Conservation (phyloP, 1,140 invertebrate genomes). For the Drosophila tropicalis region DNA sequence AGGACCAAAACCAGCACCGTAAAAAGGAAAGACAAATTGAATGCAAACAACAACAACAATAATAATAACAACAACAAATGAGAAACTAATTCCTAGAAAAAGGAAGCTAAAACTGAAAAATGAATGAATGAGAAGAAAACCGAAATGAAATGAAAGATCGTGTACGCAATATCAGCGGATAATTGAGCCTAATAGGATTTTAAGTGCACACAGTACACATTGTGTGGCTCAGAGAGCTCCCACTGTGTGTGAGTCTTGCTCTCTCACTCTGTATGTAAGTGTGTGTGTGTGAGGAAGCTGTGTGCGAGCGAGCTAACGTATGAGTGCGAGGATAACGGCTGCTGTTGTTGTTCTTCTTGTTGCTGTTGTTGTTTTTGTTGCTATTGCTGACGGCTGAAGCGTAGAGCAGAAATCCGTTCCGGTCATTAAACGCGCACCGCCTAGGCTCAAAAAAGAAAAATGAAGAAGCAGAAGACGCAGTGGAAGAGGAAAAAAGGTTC, state of each 20-base stretch:
- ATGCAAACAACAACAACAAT: constrained; percentile 54
- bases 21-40: constrained; percentile 72
- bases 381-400: constrained; percentile 42
- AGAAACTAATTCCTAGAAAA: constrained; percentile 65
- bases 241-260: constrained; percentile 36
- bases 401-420: constrained; percentile 70
- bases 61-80: constrained; percentile 44
- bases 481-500: constrained; percentile 26
- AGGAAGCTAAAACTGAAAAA: constrained; percentile 45
- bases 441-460: constrained; percentile 31
- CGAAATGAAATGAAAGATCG: constrained; percentile 55
- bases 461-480: constrained; percentile 26
- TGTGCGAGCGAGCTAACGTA: constrained; percentile 28
- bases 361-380: constrained; percentile 31
- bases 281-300: constrained; percentile 55
- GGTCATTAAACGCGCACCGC: constrained; percentile 80
- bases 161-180: constrained; percentile 82
- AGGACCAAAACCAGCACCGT: constrained; percentile 40
- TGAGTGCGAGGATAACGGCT: constrained; percentile 58
- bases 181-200: constrained; percentile 83
- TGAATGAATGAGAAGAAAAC: constrained; percentile 44
- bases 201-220: constrained; percentile 68
- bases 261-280: neutral
- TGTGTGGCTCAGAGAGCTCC: constrained; percentile 64
- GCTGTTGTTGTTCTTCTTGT: constrained; percentile 22